Evolutionary conservation across 2,113 vertebrate species (phyloP), one percentile per base, ranked within the genome.

Genomic region (Trogon melanurus): DNA sequence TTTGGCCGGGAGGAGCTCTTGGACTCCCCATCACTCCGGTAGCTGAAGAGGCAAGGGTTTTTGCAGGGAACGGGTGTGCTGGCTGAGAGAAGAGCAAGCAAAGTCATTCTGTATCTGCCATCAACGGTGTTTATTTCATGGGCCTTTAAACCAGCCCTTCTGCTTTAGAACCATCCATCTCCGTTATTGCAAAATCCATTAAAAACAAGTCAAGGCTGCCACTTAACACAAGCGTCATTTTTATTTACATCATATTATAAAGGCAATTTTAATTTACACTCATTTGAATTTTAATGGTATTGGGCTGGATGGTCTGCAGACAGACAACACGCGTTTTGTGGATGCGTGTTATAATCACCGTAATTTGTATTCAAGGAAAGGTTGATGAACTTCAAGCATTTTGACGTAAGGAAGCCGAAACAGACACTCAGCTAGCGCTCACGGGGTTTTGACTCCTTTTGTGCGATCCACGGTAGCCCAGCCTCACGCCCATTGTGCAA

Each of bases 1-100:
- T 1, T 2, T 5, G 4, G 13, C 7, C 4, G 20, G 22, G 44
- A 32, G 26, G 19, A 18, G 53, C 16, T 25, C 9, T 4, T 8
- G 1, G 16, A 7, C 9, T 48, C 3, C 38, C 17, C 2, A 1
- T 3, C 18, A 1, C 18, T 7, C 41, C 11, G 22, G 41, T 45
- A 47, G 32, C 0, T 41, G n/a, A 23, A 22, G 44, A 23, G 50
- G 23, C 56, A 22, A 27, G 71, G 29, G 56, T 3, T 61, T 27
- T 17, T 16, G 44, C 53, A 50, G 56, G 54, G 36, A 14, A 16
- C 3, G 48, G 23, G 51, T 3, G 8, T 1, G 56, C 14, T 1
- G 16, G 56, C 61, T 41, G 2, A 17, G 65, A 2, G 30, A 48
- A 11, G 17, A 47, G 44, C 22, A 38, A 27, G 61, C 26, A 10